Evolutionary conservation across 2,797 vertebrate species (phyloP).

Genomic region (Anisognathus igniventris): DNA sequence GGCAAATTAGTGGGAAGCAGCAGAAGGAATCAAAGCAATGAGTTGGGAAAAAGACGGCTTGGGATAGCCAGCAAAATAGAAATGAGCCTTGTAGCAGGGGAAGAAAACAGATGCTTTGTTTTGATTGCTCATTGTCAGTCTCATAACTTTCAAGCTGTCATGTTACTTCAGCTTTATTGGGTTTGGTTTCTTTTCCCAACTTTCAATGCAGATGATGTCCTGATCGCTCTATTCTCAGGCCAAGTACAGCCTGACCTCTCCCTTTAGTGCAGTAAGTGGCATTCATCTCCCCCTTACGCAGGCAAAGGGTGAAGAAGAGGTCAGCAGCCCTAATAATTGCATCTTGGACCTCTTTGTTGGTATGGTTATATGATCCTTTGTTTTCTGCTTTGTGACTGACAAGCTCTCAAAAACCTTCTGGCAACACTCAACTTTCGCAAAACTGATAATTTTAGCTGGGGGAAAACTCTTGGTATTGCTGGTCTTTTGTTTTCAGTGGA

Average conservation of each 20-base stretch:
- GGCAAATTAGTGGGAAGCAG: not conserved
- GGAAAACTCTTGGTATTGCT: not conserved
- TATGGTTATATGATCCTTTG: conserved; percentile 1
- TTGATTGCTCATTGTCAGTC: not conserved
- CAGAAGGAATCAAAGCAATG: not conserved
- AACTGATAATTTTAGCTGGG: not conserved
- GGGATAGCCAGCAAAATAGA: not conserved
- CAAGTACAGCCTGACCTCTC: conserved; percentile 12
- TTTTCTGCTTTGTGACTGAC: conserved; percentile 33
- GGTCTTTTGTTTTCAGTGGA: not conserved
- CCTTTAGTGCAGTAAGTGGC: not conserved
- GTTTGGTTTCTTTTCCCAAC: not conserved
- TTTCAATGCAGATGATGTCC: not conserved
- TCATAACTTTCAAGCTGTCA: conserved; percentile 15
- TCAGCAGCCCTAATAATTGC: conserved; percentile 5
- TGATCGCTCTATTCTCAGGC: not conserved
- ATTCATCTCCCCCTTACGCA: not conserved
- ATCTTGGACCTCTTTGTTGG: conserved; percentile 12
- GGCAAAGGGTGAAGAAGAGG: conserved; percentile 12
- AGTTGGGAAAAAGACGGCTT: not conserved
- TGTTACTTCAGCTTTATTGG: not conserved
- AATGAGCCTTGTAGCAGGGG: not conserved
- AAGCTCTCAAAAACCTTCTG: not conserved
- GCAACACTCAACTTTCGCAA: not conserved
- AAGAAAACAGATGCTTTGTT: not conserved